A percentile compares a stretch with the other conserved stretches of the same genome.
Conservation (phyloP, 2,113 vertebrate genomes). For the Prunella fulvescens region DNA sequence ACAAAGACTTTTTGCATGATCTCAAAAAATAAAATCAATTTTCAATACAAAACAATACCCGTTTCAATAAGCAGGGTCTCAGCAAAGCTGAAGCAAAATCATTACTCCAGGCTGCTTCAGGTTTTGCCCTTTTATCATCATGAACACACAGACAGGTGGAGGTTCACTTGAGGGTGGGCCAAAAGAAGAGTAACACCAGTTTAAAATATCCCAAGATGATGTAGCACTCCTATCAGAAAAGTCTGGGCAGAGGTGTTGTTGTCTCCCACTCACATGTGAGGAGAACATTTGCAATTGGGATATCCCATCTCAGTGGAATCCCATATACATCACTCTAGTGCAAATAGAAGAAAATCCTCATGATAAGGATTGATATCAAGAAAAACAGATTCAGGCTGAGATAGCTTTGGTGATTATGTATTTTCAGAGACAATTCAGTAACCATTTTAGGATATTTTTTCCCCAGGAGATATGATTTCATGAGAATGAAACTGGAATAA, state of each 20-base stretch:
- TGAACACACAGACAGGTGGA: background rate
- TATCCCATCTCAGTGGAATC: background rate
- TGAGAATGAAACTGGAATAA: background rate
- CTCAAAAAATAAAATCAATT: background rate
- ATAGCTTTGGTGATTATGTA: background rate
- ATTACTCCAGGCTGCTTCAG: background rate
- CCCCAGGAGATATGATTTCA: background rate
- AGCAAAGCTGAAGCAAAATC: background rate
- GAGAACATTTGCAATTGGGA: background rate
- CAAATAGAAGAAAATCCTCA: background rate
- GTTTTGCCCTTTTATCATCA: background rate
- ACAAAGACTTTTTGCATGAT: background rate
- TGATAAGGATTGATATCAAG: background rate
- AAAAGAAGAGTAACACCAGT: background rate
- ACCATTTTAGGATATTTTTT: background rate
- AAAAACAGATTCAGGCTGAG: background rate
- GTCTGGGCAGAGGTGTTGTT: background rate
- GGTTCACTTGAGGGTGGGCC: background rate
- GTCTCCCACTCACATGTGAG: background rate
- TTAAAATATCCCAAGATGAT: background rate
- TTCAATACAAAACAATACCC: background rate
- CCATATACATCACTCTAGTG: background rate
- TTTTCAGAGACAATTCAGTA: background rate
- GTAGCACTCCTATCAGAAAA: background rate
- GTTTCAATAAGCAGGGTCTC: background rate